Conservation (phyloP, 2,113 vertebrate genomes). For the Microcebus murinus region DNA sequence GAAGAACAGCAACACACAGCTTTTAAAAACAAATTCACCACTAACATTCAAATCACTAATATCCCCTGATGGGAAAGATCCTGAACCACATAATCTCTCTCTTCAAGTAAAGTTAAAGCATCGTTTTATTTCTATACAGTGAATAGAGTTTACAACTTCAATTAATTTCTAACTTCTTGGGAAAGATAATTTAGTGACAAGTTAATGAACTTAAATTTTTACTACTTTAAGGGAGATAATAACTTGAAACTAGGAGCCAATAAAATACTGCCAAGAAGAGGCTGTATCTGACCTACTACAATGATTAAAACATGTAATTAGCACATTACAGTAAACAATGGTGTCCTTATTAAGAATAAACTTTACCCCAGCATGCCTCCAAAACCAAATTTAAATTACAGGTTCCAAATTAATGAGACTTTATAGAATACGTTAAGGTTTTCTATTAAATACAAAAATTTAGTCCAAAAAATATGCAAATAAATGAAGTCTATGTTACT, state of each 20-base stretch:
- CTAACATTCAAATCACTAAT: background rate
- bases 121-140: background rate
- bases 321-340: background rate
- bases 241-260: slow-evolving; percentile 36
- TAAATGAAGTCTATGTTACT: slow-evolving; percentile 28
- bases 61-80: background rate
- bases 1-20: background rate
- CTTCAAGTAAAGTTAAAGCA: background rate
- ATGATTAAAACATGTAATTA: slow-evolving; percentile 14
- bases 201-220: slow-evolving; percentile 29
- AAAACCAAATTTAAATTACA: slow-evolving; percentile 27
- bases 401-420: slow-evolving; percentile 19
- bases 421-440: background rate
- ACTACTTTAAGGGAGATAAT: slow-evolving; percentile 19
- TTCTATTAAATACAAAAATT: slow-evolving; percentile 46
- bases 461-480: background rate
- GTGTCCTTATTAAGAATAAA: background rate
- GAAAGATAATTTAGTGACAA: background rate
- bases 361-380: background rate
- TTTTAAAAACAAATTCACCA: slow-evolving; percentile 17
- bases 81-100: background rate
- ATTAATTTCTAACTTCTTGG: background rate
- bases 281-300: background rate
- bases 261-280: background rate
- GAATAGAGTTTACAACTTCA: background rate